These are phyloP conservation scores for mouse (Mus musculus) DNA, from an alignment of 2,113 vertebrate species.

Conservation along the genomic window DNA sequence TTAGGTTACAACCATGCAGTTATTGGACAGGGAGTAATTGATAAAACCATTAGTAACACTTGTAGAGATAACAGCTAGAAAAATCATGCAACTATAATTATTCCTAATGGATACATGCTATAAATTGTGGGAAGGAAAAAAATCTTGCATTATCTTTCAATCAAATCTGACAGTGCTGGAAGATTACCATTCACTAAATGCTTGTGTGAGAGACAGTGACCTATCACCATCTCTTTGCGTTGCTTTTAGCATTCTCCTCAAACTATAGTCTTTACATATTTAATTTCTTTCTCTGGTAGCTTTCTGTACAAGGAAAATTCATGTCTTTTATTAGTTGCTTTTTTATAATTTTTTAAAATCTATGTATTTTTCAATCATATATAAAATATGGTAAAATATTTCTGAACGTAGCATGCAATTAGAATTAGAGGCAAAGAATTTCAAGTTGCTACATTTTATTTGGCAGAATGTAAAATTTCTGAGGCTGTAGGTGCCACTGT, in stretches of 20 bases:
- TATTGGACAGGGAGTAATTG: slow-evolving; percentile 96
- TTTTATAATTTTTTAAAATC: slow-evolving; percentile 65
- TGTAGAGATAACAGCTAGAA: slow-evolving; percentile 98
- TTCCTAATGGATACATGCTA: slow-evolving; percentile 98
- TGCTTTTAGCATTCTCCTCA: slow-evolving; percentile 71
- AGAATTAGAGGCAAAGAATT: slow-evolving; percentile 74
- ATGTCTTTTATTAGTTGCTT: slow-evolving; percentile 76
- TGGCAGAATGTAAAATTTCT: slow-evolving; percentile 79
- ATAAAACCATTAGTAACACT: slow-evolving; percentile 99
- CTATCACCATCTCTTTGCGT: slow-evolving; percentile 83
- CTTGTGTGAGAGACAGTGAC: slow-evolving; percentile 85
- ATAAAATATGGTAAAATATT: slow-evolving; percentile 70
- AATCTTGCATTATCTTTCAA: slow-evolving; percentile 93
- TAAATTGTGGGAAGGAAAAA: slow-evolving; percentile 94
- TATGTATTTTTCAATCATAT: slow-evolving; percentile 74
- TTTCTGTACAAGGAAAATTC: slow-evolving; percentile 73
- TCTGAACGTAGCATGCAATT: slow-evolving; percentile 68
- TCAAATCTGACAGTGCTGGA: slow-evolving; percentile 90
- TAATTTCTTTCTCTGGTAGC: slow-evolving; percentile 71
- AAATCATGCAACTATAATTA: slow-evolving; percentile 97
- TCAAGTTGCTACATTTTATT: slow-evolving; percentile 76
- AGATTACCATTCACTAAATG: slow-evolving; percentile 88
- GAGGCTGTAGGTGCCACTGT: slow-evolving; percentile 67
- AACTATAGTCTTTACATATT: slow-evolving; percentile 66
- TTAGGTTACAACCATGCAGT: slow-evolving; percentile 98